Evolutionary conservation across 92 coral and sea anemone species (phyloP), one percentile per base, ranked within the genome.

Genomic region (Muricea muricata): DNA sequence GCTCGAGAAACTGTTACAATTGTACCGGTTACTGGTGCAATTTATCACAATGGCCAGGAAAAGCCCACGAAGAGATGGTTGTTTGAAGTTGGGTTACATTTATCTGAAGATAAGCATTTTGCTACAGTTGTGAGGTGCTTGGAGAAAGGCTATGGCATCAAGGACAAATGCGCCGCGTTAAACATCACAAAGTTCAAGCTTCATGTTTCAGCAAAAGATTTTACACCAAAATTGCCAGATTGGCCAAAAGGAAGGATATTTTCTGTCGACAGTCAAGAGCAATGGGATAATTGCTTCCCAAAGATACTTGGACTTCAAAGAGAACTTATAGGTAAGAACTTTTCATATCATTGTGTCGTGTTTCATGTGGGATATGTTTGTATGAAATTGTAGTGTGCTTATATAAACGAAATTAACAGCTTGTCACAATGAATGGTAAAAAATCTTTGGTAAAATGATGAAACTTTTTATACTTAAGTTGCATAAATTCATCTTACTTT

Each of bases 101-200:
- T 74, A 11, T 13, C 80, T 17, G 42, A 39, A 84, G 92, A 89
- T 79, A 85, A 85, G 68, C 47, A 40, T 35, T 84, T 84, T n/a
- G 78, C 89, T 13, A 71, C 89, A 20, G 70, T 89, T 40, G 70
- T 76, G 52, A 79, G 68, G 85, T 87, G 92, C 46, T 39, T 89
- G 83, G 92, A 89, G 79, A 89, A 75, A 85, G 91, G 87, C 31
- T 83, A 82, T 26, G 84, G 84, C 18, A 63, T 88, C 50, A 83
- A 83, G 70, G 76, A 88, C 71, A 87, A 82, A 21, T 29, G 45
- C 46, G 40, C 58, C 89, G 87, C 89, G 37, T 37, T 89, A n/a
- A 46, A 46, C 68, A 84, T 89, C n/a, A 60, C 47, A 75, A 85
- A 89, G 78, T 89, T 85, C 50, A 89, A 85, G 83, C 32, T 73